Percentiles rank a stretch among this genome's conserved stretches.
Evolutionary conservation across 2,113 vertebrate genomes (phyloP).

Genomic region (Larimichthys crocea): DNA sequence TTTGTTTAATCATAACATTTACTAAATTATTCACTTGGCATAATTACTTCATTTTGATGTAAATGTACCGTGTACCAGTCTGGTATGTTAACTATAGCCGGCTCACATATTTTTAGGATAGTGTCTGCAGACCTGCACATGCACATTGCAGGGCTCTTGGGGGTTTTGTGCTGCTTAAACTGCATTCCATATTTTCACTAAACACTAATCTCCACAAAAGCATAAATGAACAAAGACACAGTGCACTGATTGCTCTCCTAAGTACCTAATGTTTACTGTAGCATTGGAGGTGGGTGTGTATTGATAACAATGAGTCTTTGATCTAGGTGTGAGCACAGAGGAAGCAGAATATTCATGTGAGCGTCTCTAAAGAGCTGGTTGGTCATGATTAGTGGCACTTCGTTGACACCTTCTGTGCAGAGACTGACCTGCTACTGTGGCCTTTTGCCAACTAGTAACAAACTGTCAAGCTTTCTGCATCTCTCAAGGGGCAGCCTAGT

Average conservation of each 20-base stretch:
- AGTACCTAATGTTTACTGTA: conserved; percentile 37
- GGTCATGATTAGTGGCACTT: conserved; percentile 67
- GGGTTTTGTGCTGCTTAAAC: conserved; percentile 24
- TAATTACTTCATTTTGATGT: conserved; percentile 10
- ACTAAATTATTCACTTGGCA: conserved; percentile 16
- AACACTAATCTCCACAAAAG: background rate
- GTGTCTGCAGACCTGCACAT: background rate
- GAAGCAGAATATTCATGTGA: conserved; percentile 19
- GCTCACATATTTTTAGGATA: conserved; percentile 5
- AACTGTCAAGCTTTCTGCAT: conserved; percentile 79
- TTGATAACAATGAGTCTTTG: conserved; percentile 29
- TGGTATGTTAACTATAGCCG: conserved; percentile 27
- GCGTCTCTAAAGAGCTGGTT: conserved; percentile 18
- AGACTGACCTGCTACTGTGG: conserved; percentile 74
- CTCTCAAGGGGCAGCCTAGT: conserved; percentile 80
- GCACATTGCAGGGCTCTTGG: background rate
- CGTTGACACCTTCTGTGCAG: conserved; percentile 50
- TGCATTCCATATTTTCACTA: background rate
- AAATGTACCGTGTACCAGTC: conserved; percentile 36
- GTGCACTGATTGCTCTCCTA: conserved; percentile 31
- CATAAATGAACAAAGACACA: conserved; percentile 7
- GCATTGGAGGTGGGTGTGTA: background rate
- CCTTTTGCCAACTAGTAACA: conserved; percentile 81
- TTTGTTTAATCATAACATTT: conserved; percentile 3
- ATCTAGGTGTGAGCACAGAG: conserved; percentile 9